These are phyloP conservation scores for Orchestia grillus DNA, from an alignment of 1,140 invertebrate species.

Conservation along the genomic window DNA sequence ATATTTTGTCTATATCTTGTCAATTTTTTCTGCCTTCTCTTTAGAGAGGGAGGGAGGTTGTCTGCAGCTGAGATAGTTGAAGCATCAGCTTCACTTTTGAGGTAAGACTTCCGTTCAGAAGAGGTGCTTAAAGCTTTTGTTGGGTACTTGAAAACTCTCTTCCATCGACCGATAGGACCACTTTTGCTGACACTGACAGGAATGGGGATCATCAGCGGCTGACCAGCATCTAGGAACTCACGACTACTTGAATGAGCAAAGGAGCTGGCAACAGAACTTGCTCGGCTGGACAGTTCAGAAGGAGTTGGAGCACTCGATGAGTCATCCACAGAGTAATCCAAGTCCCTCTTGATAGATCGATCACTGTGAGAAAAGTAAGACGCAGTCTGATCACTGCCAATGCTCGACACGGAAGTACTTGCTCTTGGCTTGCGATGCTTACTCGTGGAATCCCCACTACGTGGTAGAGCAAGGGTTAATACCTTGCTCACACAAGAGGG, in stretches of 20 bases:
- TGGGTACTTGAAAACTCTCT: constrained; percentile 25
- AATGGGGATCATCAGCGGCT: constrained; percentile 18
- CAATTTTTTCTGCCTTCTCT: neutral
- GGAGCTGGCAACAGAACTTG: constrained; percentile 42
- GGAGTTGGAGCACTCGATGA: neutral
- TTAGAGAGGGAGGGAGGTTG: neutral
- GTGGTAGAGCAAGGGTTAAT: neutral
- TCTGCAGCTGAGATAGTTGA: neutral
- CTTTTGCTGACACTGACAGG: neutral
- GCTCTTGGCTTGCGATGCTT: neutral
- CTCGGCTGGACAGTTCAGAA: neutral
- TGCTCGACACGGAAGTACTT: neutral
- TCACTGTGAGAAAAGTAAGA: neutral
- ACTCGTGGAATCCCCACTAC: neutral
- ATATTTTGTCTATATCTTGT: neutral
- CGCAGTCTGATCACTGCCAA: neutral
- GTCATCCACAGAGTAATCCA: neutral
- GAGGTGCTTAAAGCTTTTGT: neutral
- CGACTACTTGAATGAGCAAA: neutral
- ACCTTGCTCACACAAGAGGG: constrained; percentile 21
- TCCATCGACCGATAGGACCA: constrained; percentile 20
- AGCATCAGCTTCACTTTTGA: neutral
- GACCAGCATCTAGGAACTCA: constrained; percentile 14
- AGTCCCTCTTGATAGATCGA: neutral
- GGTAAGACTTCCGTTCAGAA: constrained; percentile 22